Base-by-base conservation (phyloP, 2,888 invertebrate species). In the Ophonus ardosiacus region DNA sequence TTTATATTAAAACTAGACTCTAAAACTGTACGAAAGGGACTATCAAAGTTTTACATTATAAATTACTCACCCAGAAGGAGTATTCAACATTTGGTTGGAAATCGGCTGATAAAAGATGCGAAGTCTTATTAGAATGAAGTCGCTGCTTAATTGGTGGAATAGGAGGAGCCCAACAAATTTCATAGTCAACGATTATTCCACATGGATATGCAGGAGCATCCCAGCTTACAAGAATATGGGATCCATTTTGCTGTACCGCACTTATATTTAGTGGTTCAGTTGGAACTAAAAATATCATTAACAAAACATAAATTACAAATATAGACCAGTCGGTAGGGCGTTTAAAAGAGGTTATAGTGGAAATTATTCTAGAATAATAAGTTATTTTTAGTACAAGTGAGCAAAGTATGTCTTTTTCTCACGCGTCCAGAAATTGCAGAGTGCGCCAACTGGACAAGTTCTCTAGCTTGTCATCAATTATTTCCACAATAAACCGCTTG, bases 161-260 rank as follows among this genome's bases (percentile, higher is more conserved):
- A 0, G 94, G 93, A 0, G 96, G 96, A 0, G 93, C 93, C 90
- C 95, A 94, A 88, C 93, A 94, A 0, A 95, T 93, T 63, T 92
- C 92, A 90, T 97, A 97, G 63, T 92, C 91, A 0, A 89, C 91
- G 0, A 97, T 92, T 0, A 91, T 87, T 0, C 97, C 97, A 86
- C 94, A 94, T 0, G 95, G 93, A 40, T 91, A 88, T 1, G 90
- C 89, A 0, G 97, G 97, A 8, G 93, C 91, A 86, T 94, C 93
- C 97, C 97, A 97, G 0, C 93, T 90, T 0, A 97, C 92, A 86
- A 93, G 92, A 15, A 97, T 93, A n/a, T 94, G 91, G 0, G 93
- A 92, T 0, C 94, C 94, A 87, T 95, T 94, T 86, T 93, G 91
- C 89, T 96, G 96, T 0, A 91, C 92, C 0, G 94, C 94, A 0